Base-by-base conservation (phyloP, 2,113 vertebrate species). In the Clarias batrachus region DNA sequence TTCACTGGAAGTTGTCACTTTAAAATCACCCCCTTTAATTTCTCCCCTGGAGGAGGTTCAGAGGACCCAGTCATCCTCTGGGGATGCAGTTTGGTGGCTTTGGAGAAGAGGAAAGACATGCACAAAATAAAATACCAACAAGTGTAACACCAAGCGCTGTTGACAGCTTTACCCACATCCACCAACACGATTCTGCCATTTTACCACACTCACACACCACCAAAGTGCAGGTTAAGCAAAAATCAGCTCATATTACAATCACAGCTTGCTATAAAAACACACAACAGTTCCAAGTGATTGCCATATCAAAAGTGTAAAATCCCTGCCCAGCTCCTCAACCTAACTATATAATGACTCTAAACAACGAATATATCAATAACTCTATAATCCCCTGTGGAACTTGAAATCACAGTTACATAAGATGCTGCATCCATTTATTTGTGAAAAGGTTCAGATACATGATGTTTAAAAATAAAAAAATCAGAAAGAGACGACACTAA, bases 121-220 rank as follows among this genome's bases (percentile, higher is more conserved):
- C 88, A 91, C 87, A 86, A 88, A 84, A 87, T 41, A 21, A 80
- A 80, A 33, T 0, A 84, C 86, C 85, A 91, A 90, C 88, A 62
- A 81, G 17, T 86, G 90, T 89, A 92, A 87, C 92, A 93, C 87
- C 1, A 56, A 88, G 87, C 91, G 90, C 90, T 88, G 88, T 92
- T 87, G 91, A 92, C 94, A 95, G 96, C 94, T 94, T 95, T 95
- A 95, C 93, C 92, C 93, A 90, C 92, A 91, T 83, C 92, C 92
- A 92, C 93, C 48, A 48, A 92, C 90, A 90, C 86, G 92, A 88
- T 91, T 90, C 92, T 73, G 82, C 83, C 86, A 90, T 79, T 88
- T 87, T 89, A 90, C 82, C 88, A 92, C 92, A 93, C 93, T 92
- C 92, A 91, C 90, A 59, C 86, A 92, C 90, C 92, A 91, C 91